Conservation (phyloP, 2,113 vertebrate species). For the Beaufortia kweichowensis region DNA sequence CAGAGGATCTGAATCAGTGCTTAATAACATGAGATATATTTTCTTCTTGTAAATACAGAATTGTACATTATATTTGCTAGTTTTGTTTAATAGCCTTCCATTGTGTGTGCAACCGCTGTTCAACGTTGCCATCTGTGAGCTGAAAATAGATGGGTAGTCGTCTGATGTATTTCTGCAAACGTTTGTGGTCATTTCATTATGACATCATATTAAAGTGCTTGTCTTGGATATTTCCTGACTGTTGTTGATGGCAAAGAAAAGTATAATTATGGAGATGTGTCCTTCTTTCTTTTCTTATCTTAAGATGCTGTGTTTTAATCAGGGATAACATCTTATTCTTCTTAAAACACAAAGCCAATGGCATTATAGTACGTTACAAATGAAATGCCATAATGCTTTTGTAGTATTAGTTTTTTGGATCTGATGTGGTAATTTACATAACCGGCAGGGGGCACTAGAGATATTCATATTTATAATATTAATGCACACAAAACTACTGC, state of each 20-base stretch:
- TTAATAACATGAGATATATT: conserved; percentile 35
- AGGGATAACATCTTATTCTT: not conserved
- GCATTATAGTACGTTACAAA: conserved; percentile 35
- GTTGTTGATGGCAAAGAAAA: conserved; percentile 25
- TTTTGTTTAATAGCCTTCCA: conserved; percentile 46
- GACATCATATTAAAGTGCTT: not conserved
- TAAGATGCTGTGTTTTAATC: not conserved
- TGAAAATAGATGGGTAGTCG: conserved; percentile 24
- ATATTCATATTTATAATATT: not conserved
- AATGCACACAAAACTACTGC: not conserved
- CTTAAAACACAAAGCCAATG: conserved; percentile 21
- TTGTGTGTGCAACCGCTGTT: conserved; percentile 45
- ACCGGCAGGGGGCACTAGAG: conserved; percentile 55
- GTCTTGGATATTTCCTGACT: conserved; percentile 8
- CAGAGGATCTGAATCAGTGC: conserved; percentile 11
- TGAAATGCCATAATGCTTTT: conserved; percentile 45
- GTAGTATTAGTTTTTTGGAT: not conserved
- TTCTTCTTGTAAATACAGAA: conserved; percentile 52
- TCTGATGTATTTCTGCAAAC: conserved; percentile 36
- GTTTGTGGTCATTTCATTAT: conserved; percentile 10
- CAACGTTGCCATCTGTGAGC: conserved; percentile 39
- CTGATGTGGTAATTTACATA: not conserved
- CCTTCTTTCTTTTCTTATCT: not conserved
- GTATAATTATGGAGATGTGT: not conserved
- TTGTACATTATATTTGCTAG: conserved; percentile 46